phyloP scores from a whole-genome alignment of 2,113 vertebrate species.

The human region DNA sequence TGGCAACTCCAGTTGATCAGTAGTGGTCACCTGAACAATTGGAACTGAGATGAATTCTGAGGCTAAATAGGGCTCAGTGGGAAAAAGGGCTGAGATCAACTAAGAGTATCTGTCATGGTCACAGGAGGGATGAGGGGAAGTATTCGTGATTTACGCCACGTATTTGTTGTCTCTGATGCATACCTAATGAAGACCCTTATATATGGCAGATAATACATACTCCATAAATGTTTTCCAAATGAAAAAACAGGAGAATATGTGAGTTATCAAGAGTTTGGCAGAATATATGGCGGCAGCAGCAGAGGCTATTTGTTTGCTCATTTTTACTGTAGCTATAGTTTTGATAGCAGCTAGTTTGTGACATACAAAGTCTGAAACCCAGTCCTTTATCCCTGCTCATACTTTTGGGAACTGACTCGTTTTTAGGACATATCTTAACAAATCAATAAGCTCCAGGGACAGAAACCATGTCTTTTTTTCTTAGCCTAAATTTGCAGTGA shows the following conservation, averaged over 20 bases:
- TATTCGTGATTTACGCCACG: rapidly evolving
- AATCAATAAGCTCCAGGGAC: background rate
- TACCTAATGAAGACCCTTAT: background rate
- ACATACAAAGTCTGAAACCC: background rate
- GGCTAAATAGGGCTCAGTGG: background rate
- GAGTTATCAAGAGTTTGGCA: background rate
- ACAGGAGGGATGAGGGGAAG: background rate
- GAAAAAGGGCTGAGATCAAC: background rate
- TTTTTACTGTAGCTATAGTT: background rate
- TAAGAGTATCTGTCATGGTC: background rate
- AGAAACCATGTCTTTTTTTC: background rate
- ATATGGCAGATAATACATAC: background rate
- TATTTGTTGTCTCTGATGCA: background rate
- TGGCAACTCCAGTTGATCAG: background rate
- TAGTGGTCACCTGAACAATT: background rate
- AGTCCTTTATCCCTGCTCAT: background rate
- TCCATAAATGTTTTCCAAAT: background rate
- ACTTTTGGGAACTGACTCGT: background rate
- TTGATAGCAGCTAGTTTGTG: background rate
- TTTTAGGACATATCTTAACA: background rate
- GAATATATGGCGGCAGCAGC: background rate
- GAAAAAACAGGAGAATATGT: background rate
- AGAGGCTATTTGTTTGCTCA: background rate
- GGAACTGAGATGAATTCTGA: background rate
- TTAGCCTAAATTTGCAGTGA: background rate